Conservation (phyloP, 2,797 vertebrate species). For the Spondyliosoma cantharus region DNA sequence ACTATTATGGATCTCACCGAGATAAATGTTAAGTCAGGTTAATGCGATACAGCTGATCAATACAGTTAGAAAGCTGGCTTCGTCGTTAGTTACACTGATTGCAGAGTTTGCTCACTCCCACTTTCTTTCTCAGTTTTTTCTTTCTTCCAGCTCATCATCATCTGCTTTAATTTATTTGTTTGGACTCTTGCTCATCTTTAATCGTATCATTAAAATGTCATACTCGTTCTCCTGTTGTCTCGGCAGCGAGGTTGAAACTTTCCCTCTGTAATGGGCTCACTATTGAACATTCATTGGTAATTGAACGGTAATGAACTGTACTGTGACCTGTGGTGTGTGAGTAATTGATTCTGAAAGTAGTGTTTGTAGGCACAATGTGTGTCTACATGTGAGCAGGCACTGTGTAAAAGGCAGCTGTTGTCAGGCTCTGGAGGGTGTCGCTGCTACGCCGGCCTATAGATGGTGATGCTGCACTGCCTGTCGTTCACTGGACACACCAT, state of each 20-base stretch:
- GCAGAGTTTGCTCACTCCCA: constrained; percentile 9
- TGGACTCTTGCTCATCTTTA: constrained; percentile 62
- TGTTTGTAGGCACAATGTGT: constrained; percentile 72
- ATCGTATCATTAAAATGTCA: constrained; percentile 74
- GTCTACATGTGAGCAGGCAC: constrained; percentile 63
- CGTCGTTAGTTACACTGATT: constrained; percentile 42
- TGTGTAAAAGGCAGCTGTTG: constrained; percentile 69
- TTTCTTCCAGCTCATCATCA: constrained; percentile 32
- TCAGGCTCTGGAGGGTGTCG: constrained; percentile 26
- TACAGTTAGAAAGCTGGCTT: constrained; percentile 54
- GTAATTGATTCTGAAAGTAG: constrained; percentile 80
- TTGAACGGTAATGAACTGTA: constrained; percentile 82
- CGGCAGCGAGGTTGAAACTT: constrained; percentile 63
- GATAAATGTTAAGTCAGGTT: constrained; percentile 52
- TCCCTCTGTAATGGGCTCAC: constrained; percentile 69
- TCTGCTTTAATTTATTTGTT: constrained; percentile 63
- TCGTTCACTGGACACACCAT: not conserved
- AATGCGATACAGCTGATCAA: constrained; percentile 54
- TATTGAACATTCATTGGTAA: constrained; percentile 78
- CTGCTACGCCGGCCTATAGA: constrained; percentile 67
- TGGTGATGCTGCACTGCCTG: constrained; percentile 78
- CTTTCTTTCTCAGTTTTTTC: constrained; percentile 12
- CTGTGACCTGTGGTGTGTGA: constrained; percentile 79
- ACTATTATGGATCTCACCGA: constrained; percentile 47
- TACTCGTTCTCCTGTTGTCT: constrained; percentile 62